A percentile compares a stretch with the other conserved stretches of the same genome.
Evolutionary conservation across 2,113 vertebrate genomes (phyloP).

Genomic region (Callospermophilus lateralis): DNA sequence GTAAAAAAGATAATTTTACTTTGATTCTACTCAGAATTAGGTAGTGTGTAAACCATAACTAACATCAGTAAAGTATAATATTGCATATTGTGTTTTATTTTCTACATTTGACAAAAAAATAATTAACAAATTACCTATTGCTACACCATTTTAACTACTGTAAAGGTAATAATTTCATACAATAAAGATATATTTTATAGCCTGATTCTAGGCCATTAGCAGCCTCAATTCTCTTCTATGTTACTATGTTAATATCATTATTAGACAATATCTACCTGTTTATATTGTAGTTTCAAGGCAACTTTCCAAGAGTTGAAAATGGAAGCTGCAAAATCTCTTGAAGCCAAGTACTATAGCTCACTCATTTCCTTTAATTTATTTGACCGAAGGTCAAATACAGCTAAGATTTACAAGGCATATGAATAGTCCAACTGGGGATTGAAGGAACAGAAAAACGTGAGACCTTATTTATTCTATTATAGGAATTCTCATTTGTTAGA

Average conservation of each 20-base stretch:
- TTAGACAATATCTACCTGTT: neutral
- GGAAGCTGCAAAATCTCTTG: neutral
- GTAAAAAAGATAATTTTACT: neutral
- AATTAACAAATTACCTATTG: neutral
- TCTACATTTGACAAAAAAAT: neutral
- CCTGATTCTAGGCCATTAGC: neutral
- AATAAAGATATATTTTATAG: neutral
- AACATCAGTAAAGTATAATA: neutral
- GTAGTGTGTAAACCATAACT: neutral
- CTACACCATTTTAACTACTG: neutral
- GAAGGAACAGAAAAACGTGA: neutral
- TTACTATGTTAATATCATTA: neutral
- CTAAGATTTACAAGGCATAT: neutral
- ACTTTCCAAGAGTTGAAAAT: neutral
- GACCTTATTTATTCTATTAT: neutral
- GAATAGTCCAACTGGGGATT: neutral
- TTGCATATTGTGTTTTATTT: neutral
- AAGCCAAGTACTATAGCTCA: neutral
- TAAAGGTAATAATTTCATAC: neutral
- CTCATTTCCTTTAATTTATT: neutral
- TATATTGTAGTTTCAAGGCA: neutral
- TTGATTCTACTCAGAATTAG: neutral
- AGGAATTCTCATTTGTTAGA: neutral
- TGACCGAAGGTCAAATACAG: neutral
- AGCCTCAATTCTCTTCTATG: neutral